These are phyloP conservation scores for Papilio polyxenes DNA, from an alignment of 1,140 invertebrate species.

Conservation along the genomic window DNA sequence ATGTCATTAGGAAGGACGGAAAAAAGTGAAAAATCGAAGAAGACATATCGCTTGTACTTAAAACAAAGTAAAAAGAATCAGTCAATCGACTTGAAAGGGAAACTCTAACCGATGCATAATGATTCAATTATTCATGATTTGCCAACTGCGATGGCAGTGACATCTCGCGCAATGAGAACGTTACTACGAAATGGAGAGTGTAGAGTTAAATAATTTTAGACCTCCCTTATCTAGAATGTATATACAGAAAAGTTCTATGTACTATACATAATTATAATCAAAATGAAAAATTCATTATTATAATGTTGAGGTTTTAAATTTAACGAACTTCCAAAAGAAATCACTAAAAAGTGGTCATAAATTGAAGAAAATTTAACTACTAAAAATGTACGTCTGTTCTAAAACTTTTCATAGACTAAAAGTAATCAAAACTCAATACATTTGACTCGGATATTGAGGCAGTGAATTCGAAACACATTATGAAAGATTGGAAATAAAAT, in stretches of 20 bases:
- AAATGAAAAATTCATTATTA: background rate
- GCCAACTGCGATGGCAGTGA: background rate
- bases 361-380: background rate
- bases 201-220: background rate
- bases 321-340: background rate
- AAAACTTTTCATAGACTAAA: background rate
- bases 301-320: background rate
- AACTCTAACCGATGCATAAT: conserved; percentile 12
- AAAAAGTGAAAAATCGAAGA: background rate
- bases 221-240: background rate
- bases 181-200: background rate
- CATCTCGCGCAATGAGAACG: background rate
- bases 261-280: too few species aligned
- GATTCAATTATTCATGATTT: conserved; percentile 28
- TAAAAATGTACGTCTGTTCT: background rate
- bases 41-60: conserved; percentile 8
- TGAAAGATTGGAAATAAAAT: conserved; percentile 35
- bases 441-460: conserved; percentile 21
- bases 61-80: background rate
- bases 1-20: background rate
- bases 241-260: background rate
- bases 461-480: conserved; percentile 26
- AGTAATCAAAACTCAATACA: conserved; percentile 36
- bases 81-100: conserved; percentile 22
- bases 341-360: background rate